Evolutionary conservation across 2,113 vertebrate genomes (phyloP).

Genomic region (Syngnathoides biaculeatus): DNA sequence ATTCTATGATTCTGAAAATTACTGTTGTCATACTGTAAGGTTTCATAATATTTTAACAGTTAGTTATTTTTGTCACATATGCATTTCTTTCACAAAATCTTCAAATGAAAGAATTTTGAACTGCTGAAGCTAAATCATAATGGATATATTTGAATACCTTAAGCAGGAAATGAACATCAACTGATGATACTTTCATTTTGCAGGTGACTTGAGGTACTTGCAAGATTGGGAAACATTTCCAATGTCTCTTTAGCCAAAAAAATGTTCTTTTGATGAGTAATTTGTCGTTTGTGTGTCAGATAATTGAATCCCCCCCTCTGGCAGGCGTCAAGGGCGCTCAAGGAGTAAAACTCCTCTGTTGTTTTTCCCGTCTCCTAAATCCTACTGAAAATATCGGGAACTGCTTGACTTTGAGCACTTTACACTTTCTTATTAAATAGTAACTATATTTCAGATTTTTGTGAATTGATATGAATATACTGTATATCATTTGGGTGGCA

Average conservation of each 20-base stretch:
- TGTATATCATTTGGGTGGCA: background rate
- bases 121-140: no score
- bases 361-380: background rate
- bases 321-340: background rate
- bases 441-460: background rate
- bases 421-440: no score
- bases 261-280: background rate
- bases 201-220: no score
- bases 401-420: background rate
- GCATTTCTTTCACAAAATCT: no score
- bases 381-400: background rate
- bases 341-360: background rate
- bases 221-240: background rate
- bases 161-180: no score
- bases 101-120: no score
- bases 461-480: background rate
- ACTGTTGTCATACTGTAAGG: no score
- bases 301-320: background rate
- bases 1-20: no score
- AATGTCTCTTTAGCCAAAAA: background rate
- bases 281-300: background rate
- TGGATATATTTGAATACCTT: no score
- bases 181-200: no score
- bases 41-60: no score
- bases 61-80: no score